Percentiles rank a stretch among this genome's conserved stretches.
Conservation (phyloP, 2,888 invertebrate genomes). For the Branchellion lobata region DNA sequence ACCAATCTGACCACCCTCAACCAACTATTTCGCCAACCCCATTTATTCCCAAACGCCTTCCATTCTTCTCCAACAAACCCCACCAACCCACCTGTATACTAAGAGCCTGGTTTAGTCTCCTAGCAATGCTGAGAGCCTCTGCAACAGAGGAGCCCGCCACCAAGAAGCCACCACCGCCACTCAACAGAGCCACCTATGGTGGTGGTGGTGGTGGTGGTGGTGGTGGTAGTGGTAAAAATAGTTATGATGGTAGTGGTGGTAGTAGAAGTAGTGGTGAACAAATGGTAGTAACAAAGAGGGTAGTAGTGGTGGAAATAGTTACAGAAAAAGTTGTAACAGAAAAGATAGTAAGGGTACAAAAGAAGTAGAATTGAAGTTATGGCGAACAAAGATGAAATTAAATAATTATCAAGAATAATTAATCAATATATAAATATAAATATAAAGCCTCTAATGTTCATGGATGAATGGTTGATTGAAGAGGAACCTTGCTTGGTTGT, state of each 20-base stretch:
- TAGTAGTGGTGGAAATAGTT: slow-evolving; percentile 1
- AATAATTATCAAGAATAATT: too few relatives aligned
- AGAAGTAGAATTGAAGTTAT: too few relatives aligned
- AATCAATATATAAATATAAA: too few relatives aligned
- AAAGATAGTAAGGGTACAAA: too few relatives aligned
- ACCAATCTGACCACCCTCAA: too few relatives aligned
- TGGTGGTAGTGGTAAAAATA: neutral
- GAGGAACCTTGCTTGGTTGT: too few relatives aligned
- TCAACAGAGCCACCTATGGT: slow-evolving; percentile 40
- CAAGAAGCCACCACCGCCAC: slow-evolving; percentile 73
- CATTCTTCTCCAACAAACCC: neutral
- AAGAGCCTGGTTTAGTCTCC: slow-evolving; percentile 78
- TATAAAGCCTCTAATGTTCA: too few relatives aligned
- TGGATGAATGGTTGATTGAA: too few relatives aligned
- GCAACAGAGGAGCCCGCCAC: slow-evolving; percentile 93
- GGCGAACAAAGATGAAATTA: too few relatives aligned
- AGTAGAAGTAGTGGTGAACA: neutral
- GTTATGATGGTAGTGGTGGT: neutral
- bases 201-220: too few relatives aligned
- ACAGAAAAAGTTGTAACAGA: neutral
- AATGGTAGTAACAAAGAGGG: neutral
- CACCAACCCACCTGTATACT: slow-evolving; percentile 77
- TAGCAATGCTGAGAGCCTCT: slow-evolving; percentile 86
- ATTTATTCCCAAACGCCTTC: too few relatives aligned
- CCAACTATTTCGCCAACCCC: too few relatives aligned